Evolutionary conservation across 1,140 invertebrate genomes (phyloP).

Genomic region (Ruditapes philippinarum): DNA sequence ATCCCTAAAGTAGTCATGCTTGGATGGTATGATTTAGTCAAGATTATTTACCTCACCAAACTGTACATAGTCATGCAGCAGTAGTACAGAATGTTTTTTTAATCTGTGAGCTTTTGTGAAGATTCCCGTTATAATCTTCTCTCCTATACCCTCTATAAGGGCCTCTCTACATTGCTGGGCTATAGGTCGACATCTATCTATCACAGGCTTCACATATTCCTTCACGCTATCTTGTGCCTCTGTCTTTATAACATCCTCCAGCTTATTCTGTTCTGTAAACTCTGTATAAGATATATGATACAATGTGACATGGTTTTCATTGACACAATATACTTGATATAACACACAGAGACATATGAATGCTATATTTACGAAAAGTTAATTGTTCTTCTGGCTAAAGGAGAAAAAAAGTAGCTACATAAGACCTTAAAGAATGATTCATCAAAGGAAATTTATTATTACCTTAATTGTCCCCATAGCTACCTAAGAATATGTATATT

Average conservation of each 20-base stretch:
- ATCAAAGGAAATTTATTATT: too few relatives aligned
- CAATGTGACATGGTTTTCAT: too few relatives aligned
- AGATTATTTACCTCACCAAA: constrained; percentile 75
- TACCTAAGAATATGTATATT: too few relatives aligned
- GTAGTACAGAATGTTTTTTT: constrained; percentile 67
- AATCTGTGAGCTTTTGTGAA: constrained; percentile 68
- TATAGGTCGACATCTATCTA: constrained; percentile 73
- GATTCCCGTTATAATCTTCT: constrained; percentile 67
- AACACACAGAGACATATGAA: neutral
- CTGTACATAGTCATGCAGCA: constrained; percentile 76
- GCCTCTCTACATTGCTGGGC: constrained; percentile 73
- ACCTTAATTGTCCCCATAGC: too few relatives aligned
- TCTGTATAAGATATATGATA: too few relatives aligned
- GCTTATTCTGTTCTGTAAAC: neutral
- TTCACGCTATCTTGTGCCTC: neutral
- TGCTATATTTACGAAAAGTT: too few relatives aligned
- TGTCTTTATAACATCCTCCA: neutral
- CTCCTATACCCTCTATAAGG: constrained; percentile 63
- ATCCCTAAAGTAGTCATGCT: too few relatives aligned
- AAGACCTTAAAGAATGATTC: too few relatives aligned
- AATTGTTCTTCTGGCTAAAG: too few relatives aligned
- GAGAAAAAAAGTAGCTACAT: too few relatives aligned
- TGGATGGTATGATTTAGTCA: too few relatives aligned
- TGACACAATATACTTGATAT: neutral
- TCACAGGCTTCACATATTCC: constrained; percentile 42